Evolutionary conservation across 2,888 invertebrate genomes (phyloP).

Genomic region (Agrenia bidenticulata): DNA sequence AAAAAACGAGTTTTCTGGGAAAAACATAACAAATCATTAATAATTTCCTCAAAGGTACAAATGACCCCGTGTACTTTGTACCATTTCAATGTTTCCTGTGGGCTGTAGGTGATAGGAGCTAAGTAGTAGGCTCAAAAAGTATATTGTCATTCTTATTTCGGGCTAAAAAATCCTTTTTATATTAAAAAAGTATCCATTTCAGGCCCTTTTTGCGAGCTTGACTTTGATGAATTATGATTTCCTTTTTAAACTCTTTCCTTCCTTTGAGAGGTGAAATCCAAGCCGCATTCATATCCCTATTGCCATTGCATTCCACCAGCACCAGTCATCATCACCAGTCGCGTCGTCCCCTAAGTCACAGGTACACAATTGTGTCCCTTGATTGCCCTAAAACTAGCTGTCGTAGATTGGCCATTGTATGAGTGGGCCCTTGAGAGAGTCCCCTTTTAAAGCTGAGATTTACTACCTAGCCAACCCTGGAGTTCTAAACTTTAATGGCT

Average conservation of each 20-base stretch:
- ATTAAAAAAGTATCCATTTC: constrained; percentile 51
- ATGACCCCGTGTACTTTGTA: neutral
- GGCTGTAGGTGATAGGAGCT: neutral
- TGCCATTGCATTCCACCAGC: no score
- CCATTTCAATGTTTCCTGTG: no score
- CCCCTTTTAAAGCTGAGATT: no score
- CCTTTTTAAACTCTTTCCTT: constrained; percentile 40
- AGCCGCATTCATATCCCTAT: constrained; percentile 17
- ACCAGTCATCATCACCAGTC: no score
- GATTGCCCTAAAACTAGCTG: no score
- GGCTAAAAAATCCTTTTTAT: constrained; percentile 13
- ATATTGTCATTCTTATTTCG: neutral
- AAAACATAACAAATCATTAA: constrained; percentile 9
- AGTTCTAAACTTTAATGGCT: no score
- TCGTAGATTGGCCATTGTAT: no score
- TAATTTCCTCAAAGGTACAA: constrained; percentile 7
- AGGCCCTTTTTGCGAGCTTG: constrained; percentile 48
- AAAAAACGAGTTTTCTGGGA: no score
- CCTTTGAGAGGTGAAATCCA: constrained; percentile 38
- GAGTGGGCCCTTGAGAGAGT: no score
- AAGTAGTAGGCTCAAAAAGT: constrained; percentile 3
- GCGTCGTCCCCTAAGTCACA: constrained; percentile 4
- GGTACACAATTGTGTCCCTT: constrained; percentile 5
- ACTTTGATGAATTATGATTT: constrained; percentile 53
- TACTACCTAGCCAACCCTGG: no score